Percentiles rank a stretch among this genome's conserved stretches.
phyloP scores from a whole-genome alignment of 2,113 vertebrate genomes.

The Haemorhous mexicanus region DNA sequence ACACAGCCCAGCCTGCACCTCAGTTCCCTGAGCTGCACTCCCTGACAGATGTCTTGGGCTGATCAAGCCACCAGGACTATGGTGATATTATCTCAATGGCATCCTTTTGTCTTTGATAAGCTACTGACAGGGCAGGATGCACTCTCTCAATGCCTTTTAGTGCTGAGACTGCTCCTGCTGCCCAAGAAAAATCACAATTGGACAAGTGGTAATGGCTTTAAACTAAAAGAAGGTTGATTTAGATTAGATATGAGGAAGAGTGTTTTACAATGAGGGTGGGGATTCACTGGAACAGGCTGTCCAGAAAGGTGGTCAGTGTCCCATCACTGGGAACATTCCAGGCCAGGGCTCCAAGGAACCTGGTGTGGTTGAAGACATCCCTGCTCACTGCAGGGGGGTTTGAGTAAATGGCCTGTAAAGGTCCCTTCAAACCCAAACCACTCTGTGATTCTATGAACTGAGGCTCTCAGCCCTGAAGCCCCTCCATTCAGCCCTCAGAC shows the following conservation, averaged over 20 bases:
- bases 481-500: background rate
- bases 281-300: background rate
- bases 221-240: background rate
- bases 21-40: background rate
- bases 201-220: background rate
- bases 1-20: background rate
- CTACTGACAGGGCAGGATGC: background rate
- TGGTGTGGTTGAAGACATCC: background rate
- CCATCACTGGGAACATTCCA: background rate
- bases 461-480: background rate
- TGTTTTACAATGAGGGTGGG: background rate
- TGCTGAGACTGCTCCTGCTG: background rate
- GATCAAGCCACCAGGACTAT: background rate
- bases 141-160: background rate
- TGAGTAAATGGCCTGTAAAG: background rate
- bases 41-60: background rate
- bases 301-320: background rate
- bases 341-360: background rate
- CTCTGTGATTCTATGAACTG: background rate
- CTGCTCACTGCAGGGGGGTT: accelerated
- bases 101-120: background rate
- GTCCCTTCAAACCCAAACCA: background rate
- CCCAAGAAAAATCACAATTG: background rate
- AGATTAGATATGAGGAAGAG: background rate
- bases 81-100: background rate